Evolutionary conservation across 1,140 invertebrate genomes (phyloP).

Genomic region (Macrocentrus cingulum): DNA sequence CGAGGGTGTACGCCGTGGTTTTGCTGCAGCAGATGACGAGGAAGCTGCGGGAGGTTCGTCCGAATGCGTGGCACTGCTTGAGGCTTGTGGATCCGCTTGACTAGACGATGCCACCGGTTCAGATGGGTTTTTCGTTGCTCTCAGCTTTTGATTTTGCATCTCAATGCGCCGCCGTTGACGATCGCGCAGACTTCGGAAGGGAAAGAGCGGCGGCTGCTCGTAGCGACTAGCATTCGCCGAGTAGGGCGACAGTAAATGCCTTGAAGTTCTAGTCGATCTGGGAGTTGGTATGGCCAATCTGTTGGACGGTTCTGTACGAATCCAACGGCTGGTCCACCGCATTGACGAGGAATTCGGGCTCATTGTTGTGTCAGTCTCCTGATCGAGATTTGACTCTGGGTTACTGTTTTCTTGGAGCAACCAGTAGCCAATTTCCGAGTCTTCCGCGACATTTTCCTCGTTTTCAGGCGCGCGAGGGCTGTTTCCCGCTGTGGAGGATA

Average conservation of each 20-base stretch:
- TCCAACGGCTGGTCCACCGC: conserved; percentile 48
- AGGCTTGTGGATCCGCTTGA: neutral
- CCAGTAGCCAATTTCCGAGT: conserved; percentile 53
- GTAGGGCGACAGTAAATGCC: conserved; percentile 40
- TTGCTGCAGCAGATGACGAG: neutral
- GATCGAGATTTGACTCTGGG: conserved; percentile 46
- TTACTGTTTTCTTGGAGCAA: conserved; percentile 51
- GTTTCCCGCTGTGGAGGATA: conserved; percentile 7
- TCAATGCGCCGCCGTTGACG: conserved; percentile 31
- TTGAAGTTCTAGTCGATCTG: neutral
- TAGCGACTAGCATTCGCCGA: conserved; percentile 43
- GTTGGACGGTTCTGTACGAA: conserved; percentile 40
- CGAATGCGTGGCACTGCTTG: neutral
- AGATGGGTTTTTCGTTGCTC: neutral
- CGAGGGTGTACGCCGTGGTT: neutral
- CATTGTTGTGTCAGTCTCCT: conserved; percentile 25
- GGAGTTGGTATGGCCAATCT: conserved; percentile 17
- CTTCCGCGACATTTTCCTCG: conserved; percentile 38
- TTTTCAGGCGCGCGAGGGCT: conserved; percentile 17
- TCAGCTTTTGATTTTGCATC: neutral
- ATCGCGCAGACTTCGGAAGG: conserved; percentile 44
- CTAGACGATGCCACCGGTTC: neutral
- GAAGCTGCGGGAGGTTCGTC: neutral
- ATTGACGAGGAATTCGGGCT: conserved; percentile 31
- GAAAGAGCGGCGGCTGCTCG: conserved; percentile 46